Conservation (phyloP, 2,797 vertebrate genomes). For the Vespertilio murinus region DNA sequence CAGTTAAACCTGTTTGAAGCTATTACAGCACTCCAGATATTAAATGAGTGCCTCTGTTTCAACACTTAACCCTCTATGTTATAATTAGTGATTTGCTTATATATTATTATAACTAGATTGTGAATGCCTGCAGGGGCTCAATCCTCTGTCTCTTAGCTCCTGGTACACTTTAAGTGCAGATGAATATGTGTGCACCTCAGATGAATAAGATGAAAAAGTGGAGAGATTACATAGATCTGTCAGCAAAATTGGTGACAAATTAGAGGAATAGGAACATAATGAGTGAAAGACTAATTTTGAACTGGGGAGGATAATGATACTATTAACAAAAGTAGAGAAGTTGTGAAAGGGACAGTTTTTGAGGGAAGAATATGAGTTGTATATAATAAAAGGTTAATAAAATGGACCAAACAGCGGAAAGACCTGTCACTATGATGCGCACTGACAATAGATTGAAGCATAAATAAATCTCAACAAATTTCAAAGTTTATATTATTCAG, state of each 20-base stretch:
- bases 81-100: constrained; percentile 12
- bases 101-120: constrained; percentile 31
- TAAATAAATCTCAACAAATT: constrained; percentile 16
- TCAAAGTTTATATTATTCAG: neutral
- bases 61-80: neutral
- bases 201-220: neutral
- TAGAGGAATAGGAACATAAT: neutral
- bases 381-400: no score
- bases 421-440: no score
- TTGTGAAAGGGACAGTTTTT: neutral
- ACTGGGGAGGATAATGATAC: neutral
- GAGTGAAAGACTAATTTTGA: constrained; percentile 35
- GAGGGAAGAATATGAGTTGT: neutral
- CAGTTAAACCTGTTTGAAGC: constrained; percentile 4
- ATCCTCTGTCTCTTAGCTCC: neutral
- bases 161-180: neutral
- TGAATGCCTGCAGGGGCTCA: neutral
- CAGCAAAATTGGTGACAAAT: neutral
- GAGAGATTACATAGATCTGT: neutral
- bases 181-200: neutral
- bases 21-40: neutral
- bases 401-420: no score
- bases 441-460: neutral
- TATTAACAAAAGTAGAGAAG: constrained; percentile 13
- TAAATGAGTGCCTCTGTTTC: neutral